Conservation (phyloP, 2,113 vertebrate genomes). For the Zosterops japonicus region DNA sequence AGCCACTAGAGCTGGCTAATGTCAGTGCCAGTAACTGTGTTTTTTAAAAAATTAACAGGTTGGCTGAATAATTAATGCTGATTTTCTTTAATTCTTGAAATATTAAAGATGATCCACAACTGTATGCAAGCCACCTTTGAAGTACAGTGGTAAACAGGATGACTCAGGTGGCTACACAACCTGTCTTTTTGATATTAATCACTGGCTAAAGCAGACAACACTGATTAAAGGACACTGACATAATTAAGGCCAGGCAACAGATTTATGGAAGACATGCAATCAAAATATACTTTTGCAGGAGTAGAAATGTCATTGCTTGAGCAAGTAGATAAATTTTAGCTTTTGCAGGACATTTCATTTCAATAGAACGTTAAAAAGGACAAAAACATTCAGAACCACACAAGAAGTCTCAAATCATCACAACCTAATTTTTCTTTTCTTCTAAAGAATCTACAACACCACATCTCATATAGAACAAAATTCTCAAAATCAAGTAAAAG, state of each 20-base stretch:
- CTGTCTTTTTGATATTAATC: neutral
- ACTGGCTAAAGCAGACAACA: constrained; percentile 1
- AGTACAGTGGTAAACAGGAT: neutral
- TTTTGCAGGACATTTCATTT: neutral
- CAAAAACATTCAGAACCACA: neutral
- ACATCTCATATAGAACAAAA: neutral
- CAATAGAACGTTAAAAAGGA: neutral
- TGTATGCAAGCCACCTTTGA: neutral
- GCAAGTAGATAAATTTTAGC: neutral
- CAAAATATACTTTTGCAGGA: neutral
- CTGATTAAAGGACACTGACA: constrained; percentile 39
- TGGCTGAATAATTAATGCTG: neutral
- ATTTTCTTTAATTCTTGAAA: constrained; percentile 2
- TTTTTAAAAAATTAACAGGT: neutral
- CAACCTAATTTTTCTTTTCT: neutral
- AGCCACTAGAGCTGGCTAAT: neutral
- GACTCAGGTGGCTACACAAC: constrained; percentile 9
- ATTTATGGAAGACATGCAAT: neutral
- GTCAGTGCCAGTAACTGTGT: neutral
- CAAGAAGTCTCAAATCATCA: neutral
- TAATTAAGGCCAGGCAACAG: constrained; percentile 2
- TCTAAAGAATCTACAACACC: neutral
- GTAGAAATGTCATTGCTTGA: neutral
- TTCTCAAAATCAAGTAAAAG: neutral
- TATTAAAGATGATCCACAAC: neutral